Percentiles rank a stretch among this genome's conserved stretches.
Evolutionary conservation across 1,140 invertebrate species (phyloP).

Genomic region (Muscidifurax raptorellus): DNA sequence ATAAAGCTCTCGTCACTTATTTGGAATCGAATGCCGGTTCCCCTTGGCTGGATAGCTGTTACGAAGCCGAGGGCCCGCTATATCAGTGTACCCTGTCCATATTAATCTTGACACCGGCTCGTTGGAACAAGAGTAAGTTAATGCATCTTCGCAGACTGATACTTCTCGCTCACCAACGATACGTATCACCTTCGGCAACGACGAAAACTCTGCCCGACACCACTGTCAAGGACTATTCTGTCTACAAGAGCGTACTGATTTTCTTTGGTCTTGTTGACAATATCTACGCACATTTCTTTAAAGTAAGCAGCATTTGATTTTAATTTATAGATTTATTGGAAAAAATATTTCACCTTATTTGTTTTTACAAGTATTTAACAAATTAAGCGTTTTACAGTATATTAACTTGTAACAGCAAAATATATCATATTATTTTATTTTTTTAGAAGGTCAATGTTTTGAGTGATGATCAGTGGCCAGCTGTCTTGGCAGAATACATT

Average conservation of each 20-base stretch:
- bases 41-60: constrained; percentile 86
- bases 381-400: no score
- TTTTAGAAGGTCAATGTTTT: constrained; percentile 83
- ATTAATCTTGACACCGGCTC: constrained; percentile 83
- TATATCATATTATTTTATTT: background rate
- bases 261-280: constrained; percentile 89
- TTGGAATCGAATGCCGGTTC: constrained; percentile 78
- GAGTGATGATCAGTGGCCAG: constrained; percentile 89
- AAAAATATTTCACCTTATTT: no score
- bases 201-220: constrained; percentile 77
- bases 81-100: constrained; percentile 90
- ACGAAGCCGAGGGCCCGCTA: constrained; percentile 92
- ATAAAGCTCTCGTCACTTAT: constrained; percentile 82
- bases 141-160: constrained; percentile 87
- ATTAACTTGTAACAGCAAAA: no score
- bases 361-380: no score
- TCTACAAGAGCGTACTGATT: constrained; percentile 91
- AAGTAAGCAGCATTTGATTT: constrained; percentile 74
- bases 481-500: constrained; percentile 93
- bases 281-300: constrained; percentile 85
- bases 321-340: background rate
- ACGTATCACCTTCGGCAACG: constrained; percentile 75
- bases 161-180: constrained; percentile 86
- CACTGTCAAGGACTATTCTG: constrained; percentile 82
- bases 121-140: constrained; percentile 82